These are phyloP conservation scores for Blastomussa wellsi DNA, from an alignment of 92 coral and sea anemone genomes.

Conservation along the genomic window DNA sequence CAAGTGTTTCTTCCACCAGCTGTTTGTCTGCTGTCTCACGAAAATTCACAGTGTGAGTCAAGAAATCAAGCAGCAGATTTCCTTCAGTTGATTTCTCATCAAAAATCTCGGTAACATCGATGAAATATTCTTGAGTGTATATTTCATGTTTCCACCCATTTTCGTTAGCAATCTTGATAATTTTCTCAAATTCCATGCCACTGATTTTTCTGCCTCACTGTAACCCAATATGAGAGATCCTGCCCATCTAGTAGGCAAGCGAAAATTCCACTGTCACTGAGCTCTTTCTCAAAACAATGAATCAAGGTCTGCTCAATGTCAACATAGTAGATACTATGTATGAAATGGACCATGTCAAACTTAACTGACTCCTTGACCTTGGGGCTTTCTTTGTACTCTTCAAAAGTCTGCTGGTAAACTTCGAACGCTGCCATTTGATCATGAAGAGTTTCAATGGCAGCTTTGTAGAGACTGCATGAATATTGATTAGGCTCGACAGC, in stretches of 20 bases:
- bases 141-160: slow-evolving; percentile 15
- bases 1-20: slow-evolving; percentile 32
- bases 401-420: slow-evolving; percentile 25
- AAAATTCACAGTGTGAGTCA: slow-evolving; percentile 20
- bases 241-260: not conserved
- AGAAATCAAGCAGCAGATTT: slow-evolving; percentile 30
- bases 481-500: not conserved
- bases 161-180: not conserved
- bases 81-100: slow-evolving; percentile 42
- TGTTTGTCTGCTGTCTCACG: slow-evolving; percentile 40
- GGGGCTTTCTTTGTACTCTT: slow-evolving; percentile 26
- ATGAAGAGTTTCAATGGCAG: not conserved
- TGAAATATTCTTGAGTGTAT: slow-evolving; percentile 12
- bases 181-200: not conserved
- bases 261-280: not conserved
- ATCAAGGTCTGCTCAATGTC: slow-evolving; percentile 37
- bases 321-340: not conserved
- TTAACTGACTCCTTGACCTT: not conserved
- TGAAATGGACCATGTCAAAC: slow-evolving; percentile 53
- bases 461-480: slow-evolving; percentile 5
- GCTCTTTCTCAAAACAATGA: slow-evolving; percentile 4
- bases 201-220: not conserved
- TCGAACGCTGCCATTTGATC: not conserved
- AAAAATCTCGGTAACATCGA: slow-evolving; percentile 44
- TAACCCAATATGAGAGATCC: not conserved